Evolutionary conservation across 1,140 invertebrate species (phyloP).

Genomic region (Drosophila malerkotliana): DNA sequence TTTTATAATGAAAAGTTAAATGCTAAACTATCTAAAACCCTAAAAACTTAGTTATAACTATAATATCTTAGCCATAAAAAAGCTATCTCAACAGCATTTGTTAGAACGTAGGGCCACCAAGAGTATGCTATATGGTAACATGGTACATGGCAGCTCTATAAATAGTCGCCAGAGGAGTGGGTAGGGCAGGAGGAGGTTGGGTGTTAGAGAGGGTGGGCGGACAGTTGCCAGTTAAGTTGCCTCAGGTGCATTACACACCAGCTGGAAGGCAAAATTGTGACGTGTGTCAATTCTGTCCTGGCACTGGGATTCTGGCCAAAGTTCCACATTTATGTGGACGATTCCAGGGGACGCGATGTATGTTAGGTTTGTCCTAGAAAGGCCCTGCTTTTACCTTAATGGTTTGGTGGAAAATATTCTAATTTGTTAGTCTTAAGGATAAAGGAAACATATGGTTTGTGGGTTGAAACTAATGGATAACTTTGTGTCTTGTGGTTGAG

Average conservation of each 20-base stretch:
- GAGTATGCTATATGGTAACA: slow-evolving; percentile 16
- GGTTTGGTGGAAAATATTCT: slow-evolving; percentile 27
- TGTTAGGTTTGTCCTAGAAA: slow-evolving; percentile 17
- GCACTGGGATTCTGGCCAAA: slow-evolving; percentile 23
- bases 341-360: not conserved
- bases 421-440: slow-evolving; percentile 11
- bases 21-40: too few relatives aligned
- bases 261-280: slow-evolving; percentile 32
- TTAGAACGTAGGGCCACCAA: not conserved
- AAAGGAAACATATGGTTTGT: not conserved
- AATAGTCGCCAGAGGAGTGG: slow-evolving; percentile 30
- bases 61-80: not conserved
- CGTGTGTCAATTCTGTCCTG: slow-evolving; percentile 34
- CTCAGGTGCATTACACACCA: slow-evolving; percentile 40
- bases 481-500: too few relatives aligned
- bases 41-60: not conserved
- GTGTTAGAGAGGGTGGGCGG: not conserved
- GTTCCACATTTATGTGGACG: not conserved
- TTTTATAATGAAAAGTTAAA: too few relatives aligned
- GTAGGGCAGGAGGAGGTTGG: not conserved
- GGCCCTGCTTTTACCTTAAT: slow-evolving; percentile 16
- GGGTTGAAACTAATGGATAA: not conserved
- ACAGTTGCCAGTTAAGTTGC: slow-evolving; percentile 20
- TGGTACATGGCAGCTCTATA: slow-evolving; percentile 47
- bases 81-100: slow-evolving; percentile 1